Conservation (phyloP, 2,888 invertebrate genomes). For the Ceraclea dissimilis region DNA sequence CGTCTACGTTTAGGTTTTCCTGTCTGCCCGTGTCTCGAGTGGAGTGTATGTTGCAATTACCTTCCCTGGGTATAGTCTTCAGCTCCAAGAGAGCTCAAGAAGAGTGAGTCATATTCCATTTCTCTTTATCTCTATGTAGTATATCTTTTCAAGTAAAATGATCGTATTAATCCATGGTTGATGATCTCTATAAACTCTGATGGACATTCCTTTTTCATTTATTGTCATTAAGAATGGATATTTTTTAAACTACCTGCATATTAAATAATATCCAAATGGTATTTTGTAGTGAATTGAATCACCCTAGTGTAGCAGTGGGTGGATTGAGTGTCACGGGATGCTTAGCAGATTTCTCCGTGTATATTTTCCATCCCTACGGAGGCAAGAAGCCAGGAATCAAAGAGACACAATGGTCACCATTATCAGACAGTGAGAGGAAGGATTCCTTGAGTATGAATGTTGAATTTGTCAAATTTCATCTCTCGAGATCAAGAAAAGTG, state of each 20-base stretch:
- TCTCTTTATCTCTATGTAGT: not conserved
- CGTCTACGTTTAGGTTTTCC: slow-evolving; percentile 91
- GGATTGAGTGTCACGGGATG: slow-evolving; percentile 93
- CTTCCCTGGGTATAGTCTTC: slow-evolving; percentile 94
- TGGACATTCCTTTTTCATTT: too few species aligned
- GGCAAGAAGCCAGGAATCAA: slow-evolving; percentile 76
- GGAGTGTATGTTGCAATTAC: slow-evolving; percentile 91
- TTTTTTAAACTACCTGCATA: too few species aligned
- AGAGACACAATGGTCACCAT: slow-evolving; percentile 79
- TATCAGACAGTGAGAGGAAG: slow-evolving; percentile 83
- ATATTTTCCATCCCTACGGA: slow-evolving; percentile 97
- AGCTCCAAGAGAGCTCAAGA: slow-evolving; percentile 85
- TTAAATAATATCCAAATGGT: too few species aligned
- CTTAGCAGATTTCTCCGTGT: slow-evolving; percentile 93
- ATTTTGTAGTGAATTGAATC: slow-evolving; percentile 51
- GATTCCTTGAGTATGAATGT: slow-evolving; percentile 95
- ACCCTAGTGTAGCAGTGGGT: slow-evolving; percentile 64
- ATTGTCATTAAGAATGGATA: too few species aligned
- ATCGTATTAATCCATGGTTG: too few species aligned
- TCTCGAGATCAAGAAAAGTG: slow-evolving; percentile 83
- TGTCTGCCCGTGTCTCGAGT: slow-evolving; percentile 93
- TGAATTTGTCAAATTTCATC: slow-evolving; percentile 93
- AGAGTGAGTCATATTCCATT: slow-evolving; percentile 45
- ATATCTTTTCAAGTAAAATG: too few species aligned
- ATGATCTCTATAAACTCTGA: too few species aligned